phyloP scores from a whole-genome alignment of 2,113 vertebrate genomes.

The Pongo pygmaeus region DNA sequence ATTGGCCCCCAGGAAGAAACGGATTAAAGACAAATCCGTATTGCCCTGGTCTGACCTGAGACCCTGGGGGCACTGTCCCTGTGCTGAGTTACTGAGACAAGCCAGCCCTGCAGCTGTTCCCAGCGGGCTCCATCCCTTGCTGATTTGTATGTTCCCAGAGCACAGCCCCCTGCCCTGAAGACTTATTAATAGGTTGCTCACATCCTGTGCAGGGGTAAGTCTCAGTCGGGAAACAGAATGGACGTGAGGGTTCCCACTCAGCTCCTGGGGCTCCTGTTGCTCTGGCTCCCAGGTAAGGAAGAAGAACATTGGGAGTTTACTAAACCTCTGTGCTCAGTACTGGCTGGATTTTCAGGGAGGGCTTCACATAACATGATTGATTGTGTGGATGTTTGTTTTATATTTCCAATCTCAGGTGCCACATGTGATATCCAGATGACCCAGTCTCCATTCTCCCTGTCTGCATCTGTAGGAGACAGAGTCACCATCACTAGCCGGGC shows the following conservation, averaged over 20 bases:
- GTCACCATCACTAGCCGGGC: neutral
- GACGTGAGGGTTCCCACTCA: neutral
- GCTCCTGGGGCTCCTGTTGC: neutral
- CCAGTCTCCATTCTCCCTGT: neutral
- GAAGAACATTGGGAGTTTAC: rapidly evolving
- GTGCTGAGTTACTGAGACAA: no score
- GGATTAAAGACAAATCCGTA: no score
- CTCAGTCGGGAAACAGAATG: neutral
- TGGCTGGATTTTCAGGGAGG: neutral
- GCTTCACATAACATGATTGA: neutral
- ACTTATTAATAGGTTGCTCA: neutral
- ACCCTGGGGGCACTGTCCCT: neutral
- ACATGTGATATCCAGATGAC: constrained; percentile 8
- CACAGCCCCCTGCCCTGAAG: neutral
- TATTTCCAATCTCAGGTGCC: neutral
- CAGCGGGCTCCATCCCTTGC: neutral
- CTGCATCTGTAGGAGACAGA: neutral
- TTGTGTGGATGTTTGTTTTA: neutral
- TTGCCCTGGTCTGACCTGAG: neutral
- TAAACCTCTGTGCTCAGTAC: rapidly evolving
- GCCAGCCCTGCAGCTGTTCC: neutral
- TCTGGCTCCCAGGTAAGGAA: neutral
- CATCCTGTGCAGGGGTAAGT: neutral
- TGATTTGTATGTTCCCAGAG: neutral
- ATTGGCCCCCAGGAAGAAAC: neutral